A percentile compares a stretch with the other conserved stretches of the same genome.
Evolutionary conservation across 2,113 vertebrate species (phyloP).

Genomic region (Charina bottae): DNA sequence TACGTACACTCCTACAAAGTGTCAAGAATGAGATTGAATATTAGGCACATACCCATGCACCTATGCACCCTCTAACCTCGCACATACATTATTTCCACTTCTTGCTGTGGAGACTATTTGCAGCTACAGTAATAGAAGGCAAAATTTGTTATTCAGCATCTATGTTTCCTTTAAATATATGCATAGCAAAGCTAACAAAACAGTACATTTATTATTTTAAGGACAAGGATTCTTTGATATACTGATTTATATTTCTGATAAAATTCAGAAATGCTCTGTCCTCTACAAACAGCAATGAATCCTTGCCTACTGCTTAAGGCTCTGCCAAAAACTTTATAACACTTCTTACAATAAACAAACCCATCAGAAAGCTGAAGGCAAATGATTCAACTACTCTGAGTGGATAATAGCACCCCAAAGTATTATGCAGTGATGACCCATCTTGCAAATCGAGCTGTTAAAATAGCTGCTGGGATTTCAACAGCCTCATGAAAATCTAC

Average conservation of each 20-base stretch:
- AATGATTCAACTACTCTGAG: neutral
- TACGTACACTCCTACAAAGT: no score
- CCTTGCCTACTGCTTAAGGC: neutral
- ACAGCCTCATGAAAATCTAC: neutral
- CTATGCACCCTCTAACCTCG: no score
- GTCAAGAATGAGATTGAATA: no score
- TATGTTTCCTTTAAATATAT: neutral
- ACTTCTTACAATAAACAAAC: constrained; percentile 2
- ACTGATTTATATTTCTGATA: neutral
- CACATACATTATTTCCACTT: neutral
- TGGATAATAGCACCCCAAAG: constrained; percentile 14
- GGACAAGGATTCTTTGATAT: neutral
- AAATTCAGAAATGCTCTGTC: neutral
- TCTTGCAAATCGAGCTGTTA: constrained; percentile 22
- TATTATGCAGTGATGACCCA: constrained; percentile 17
- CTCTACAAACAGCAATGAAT: neutral
- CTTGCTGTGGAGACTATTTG: neutral
- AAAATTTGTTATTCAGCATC: neutral
- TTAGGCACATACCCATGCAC: no score
- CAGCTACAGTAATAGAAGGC: neutral
- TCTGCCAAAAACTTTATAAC: neutral
- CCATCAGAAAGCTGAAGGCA: neutral
- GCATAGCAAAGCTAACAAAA: neutral
- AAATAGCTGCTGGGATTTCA: neutral
- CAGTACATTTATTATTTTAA: neutral